Evolutionary conservation across 2,888 invertebrate species (phyloP), one percentile per base, ranked within the genome.

Genomic region (Tiliacea citrago): DNA sequence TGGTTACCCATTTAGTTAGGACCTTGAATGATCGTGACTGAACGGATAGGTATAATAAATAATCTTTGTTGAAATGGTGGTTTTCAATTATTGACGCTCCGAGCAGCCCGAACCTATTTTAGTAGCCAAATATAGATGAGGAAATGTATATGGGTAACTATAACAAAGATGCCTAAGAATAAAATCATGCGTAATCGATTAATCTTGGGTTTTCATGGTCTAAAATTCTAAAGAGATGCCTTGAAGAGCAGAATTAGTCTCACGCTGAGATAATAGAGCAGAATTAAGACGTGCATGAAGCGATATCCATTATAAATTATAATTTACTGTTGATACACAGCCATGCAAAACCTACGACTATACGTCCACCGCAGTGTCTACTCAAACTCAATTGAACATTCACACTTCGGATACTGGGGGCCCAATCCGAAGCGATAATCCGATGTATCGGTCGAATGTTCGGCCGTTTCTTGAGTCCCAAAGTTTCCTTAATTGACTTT

Each of bases 21-120:
- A 88, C 93, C 93, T 94, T 94, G 94, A 89, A 82, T 86, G 82
- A 88, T 94, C 94, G 94, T 94, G 94, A 94, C 93, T 91, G 90
- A 89, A 85, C 88, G 87, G 89, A 88, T 89, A 85, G 83, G 79
- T 89, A 88, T 88, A 85, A 83, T 89, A 90, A 90, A 89, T 88
- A 89, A 90, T 85, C 88, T 89, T 88, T 82, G 83, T 85, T 90
- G 88, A 89, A 90, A 88, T 87, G 85, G 89, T 88, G 86, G 89
- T 92, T 92, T 93, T 89, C 92, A 91, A 92, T 93, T 92, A 94
- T 91, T 89, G 86, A 92, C 89, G 90, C 89, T 88, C 79, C 83
- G 79, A 85, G 83, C 78, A 49, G 35, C 21, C 21, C 53, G 62
- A 60, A 53, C 16, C 85, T 86, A 85, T 88, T 87, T 90, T 86